Percentiles rank a stretch among this genome's conserved stretches.
Evolutionary conservation across 92 coral and sea anemone species (phyloP).

Genomic region (Siderastrea radians): DNA sequence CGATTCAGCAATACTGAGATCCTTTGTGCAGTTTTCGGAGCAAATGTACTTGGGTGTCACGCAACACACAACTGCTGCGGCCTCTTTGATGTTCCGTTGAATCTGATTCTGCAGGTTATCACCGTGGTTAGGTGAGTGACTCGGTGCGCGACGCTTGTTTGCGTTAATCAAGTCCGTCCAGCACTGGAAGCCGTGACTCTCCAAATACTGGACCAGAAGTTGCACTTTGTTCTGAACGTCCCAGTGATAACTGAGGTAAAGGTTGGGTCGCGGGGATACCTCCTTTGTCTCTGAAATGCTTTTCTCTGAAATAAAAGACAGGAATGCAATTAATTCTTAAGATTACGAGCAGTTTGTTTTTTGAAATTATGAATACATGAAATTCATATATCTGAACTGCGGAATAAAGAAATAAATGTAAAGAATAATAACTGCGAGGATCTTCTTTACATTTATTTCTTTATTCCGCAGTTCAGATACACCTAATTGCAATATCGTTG

Average conservation of each 20-base stretch:
- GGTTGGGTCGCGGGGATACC: slow-evolving; percentile 68
- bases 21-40: slow-evolving; percentile 93
- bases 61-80: slow-evolving; percentile 88
- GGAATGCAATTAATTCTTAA: neutral
- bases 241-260: slow-evolving; percentile 96
- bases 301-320: neutral
- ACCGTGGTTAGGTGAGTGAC: slow-evolving; percentile 46
- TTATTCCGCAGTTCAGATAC: too few relatives aligned
- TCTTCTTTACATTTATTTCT: too few relatives aligned
- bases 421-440: too few relatives aligned
- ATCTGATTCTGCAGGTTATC: slow-evolving; percentile 77
- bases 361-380: too few relatives aligned
- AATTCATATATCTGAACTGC: too few relatives aligned
- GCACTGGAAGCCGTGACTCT: slow-evolving; percentile 86
- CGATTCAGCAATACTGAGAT: slow-evolving; percentile 83
- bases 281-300: slow-evolving; percentile 2
- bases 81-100: slow-evolving; percentile 82
- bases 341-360: neutral
- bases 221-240: slow-evolving; percentile 91
- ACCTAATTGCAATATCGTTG: too few relatives aligned
- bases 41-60: slow-evolving; percentile 90
- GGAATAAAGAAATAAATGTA: too few relatives aligned
- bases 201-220: slow-evolving; percentile 77
- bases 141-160: slow-evolving; percentile 62
- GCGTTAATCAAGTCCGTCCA: slow-evolving; percentile 81